These are phyloP conservation scores for Daubentonia madagascariensis DNA, from an alignment of 2,113 vertebrate species.

Conservation along the genomic window DNA sequence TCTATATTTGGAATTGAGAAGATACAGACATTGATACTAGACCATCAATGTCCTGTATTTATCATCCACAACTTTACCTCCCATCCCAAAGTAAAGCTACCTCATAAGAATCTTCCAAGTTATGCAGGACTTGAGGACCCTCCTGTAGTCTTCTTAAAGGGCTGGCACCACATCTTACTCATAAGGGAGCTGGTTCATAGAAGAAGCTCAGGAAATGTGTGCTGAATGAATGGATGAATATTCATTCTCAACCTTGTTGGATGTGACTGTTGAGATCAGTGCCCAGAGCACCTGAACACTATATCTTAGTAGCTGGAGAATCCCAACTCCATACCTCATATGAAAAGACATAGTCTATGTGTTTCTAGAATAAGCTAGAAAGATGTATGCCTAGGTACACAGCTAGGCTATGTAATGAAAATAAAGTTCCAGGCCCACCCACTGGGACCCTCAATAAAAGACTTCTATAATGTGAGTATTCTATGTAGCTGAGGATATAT, in stretches of 20 bases:
- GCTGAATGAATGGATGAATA: not conserved
- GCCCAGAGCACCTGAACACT: not conserved
- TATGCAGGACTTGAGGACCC: not conserved
- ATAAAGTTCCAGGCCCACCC: not conserved
- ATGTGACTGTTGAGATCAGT: not conserved
- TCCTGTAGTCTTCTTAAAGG: not conserved
- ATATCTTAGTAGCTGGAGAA: not conserved
- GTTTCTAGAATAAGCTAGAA: not conserved
- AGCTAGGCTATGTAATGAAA: not conserved
- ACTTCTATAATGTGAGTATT: not conserved
- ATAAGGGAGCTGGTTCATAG: not conserved
- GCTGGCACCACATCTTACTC: not conserved
- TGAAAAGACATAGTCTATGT: not conserved
- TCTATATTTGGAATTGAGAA: not conserved
- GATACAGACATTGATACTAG: not conserved
- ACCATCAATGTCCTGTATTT: not conserved
- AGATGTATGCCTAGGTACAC: not conserved
- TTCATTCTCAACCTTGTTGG: not conserved
- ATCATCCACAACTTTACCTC: not conserved
- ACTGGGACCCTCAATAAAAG: not conserved
- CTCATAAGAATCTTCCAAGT: not conserved
- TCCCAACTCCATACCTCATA: not conserved
- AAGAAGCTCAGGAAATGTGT: not conserved
- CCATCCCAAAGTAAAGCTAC: not conserved
- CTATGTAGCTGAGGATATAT: not conserved